Percentiles rank a stretch among this genome's conserved stretches.
These are phyloP conservation scores for Terrapene triunguis DNA, from an alignment of 2,113 vertebrate species.

Conservation along the genomic window DNA sequence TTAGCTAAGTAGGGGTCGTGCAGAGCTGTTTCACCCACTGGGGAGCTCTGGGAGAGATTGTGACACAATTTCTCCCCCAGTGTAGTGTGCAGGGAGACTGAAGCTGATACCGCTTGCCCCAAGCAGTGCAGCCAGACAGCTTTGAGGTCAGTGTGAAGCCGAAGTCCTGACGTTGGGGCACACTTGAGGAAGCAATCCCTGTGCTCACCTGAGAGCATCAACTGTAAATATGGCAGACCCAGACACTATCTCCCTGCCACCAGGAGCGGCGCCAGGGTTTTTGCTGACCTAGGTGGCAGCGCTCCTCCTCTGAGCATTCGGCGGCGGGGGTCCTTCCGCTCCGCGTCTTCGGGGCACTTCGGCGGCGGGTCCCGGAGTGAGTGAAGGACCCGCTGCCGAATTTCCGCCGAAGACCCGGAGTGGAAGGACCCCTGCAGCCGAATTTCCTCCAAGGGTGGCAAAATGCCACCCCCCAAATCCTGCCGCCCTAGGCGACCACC, in stretches of 20 bases:
- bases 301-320: no score
- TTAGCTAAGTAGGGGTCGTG: rapidly evolving
- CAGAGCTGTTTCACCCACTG: background rate
- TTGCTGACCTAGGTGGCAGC: no score
- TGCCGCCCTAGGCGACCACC: no score
- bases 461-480: no score
- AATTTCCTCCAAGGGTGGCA: no score
- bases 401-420: no score
- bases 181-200: background rate
- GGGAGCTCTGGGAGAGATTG: background rate
- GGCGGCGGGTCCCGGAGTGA: no score
- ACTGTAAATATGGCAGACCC: background rate
- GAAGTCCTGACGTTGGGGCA: background rate
- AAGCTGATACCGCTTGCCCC: background rate
- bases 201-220: background rate
- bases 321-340: no score
- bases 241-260: rapidly evolving
- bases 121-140: background rate
- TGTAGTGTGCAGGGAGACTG: rapidly evolving
- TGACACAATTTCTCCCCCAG: background rate
- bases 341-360: no score
- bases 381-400: no score
- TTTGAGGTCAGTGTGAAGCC: rapidly evolving
- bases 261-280: no score
- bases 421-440: no score